Evolutionary conservation across 1,140 invertebrate genomes (phyloP).

Genomic region (Cydia splendana): DNA sequence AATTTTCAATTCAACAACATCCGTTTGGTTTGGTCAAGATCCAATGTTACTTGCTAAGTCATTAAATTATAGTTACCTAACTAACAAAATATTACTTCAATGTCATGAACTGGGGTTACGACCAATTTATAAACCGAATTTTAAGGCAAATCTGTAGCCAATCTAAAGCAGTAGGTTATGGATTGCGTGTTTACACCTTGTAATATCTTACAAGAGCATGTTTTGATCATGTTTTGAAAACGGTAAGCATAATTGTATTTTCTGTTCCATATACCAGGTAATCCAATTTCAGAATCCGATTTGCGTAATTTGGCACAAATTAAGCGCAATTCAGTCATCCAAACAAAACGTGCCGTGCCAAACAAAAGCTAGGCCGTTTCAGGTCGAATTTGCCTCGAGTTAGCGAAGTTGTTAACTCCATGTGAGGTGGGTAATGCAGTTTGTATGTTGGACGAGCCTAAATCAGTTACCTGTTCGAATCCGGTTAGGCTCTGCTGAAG

Average conservation of each 20-base stretch:
- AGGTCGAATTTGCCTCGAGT: neutral
- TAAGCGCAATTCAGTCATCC: neutral
- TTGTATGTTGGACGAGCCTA: neutral
- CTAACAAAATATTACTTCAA: too few species aligned
- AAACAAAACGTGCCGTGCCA: constrained; percentile 1
- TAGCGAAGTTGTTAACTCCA: neutral
- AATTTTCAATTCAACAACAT: neutral
- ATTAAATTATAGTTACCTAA: too few species aligned
- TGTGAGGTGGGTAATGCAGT: neutral
- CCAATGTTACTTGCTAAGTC: neutral
- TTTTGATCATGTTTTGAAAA: too few species aligned
- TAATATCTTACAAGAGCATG: too few species aligned
- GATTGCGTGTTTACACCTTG: too few species aligned
- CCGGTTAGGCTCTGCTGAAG: neutral
- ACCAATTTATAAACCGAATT: too few species aligned
- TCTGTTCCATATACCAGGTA: neutral
- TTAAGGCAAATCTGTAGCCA: too few species aligned
- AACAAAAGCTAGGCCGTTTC: neutral
- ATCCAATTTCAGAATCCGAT: neutral
- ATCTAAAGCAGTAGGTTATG: too few species aligned
- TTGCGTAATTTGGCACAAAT: neutral
- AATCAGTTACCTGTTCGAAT: constrained; percentile 5
- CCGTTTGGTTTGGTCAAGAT: neutral
- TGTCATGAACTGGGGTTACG: too few species aligned
- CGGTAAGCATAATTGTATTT: neutral